A percentile compares a stretch with the other conserved stretches of the same genome.
Conservation (phyloP, 2,113 vertebrate species). For the Osmerus mordax region DNA sequence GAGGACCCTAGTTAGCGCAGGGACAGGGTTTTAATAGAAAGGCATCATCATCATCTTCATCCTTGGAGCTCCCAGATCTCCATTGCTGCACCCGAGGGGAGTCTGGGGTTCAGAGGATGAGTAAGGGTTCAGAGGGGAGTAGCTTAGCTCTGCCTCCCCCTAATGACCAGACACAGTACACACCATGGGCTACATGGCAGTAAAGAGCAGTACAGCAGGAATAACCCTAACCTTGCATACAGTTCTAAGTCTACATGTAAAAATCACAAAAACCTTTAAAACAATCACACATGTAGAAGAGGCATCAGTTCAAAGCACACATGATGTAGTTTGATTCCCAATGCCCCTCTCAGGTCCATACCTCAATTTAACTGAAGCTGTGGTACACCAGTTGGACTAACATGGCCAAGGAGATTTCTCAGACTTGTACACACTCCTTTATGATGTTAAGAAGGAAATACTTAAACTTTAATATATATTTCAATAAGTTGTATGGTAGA, state of each 20-base stretch:
- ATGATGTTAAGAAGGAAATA: too few species aligned
- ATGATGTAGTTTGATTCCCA: neutral
- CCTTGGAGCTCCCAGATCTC: neutral
- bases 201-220: too few species aligned
- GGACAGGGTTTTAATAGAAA: constrained; percentile 23
- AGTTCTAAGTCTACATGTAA: neutral
- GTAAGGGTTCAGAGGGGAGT: too few species aligned
- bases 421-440: too few species aligned
- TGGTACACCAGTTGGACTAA: too few species aligned
- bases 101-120: neutral
- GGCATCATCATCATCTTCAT: constrained; percentile 9
- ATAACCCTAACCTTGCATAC: too few species aligned
- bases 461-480: neutral
- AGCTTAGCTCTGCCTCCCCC: constrained; percentile 38
- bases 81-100: neutral
- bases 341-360: too few species aligned
- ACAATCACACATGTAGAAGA: neutral
- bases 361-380: too few species aligned
- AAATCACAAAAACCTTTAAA: neutral
- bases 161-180: constrained; percentile 41
- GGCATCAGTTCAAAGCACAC: neutral
- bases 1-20: neutral
- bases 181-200: constrained; percentile 1
- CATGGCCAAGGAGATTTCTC: too few species aligned
- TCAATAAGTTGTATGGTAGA: neutral